These are phyloP conservation scores for Agriopis marginaria DNA, from an alignment of 2,888 invertebrate genomes.

Conservation along the genomic window DNA sequence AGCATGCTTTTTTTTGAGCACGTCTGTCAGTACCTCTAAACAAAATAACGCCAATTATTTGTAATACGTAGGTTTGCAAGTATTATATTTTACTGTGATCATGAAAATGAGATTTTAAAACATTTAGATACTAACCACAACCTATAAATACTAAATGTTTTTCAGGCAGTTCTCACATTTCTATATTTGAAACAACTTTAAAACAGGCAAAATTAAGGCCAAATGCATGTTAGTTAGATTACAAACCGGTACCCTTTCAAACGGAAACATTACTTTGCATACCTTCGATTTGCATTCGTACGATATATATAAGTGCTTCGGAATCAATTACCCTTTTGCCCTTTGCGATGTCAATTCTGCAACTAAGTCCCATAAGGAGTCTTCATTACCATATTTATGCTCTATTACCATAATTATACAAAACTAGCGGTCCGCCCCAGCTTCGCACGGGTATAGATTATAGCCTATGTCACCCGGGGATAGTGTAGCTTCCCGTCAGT, in stretches of 20 bases:
- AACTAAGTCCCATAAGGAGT: constrained; percentile 42
- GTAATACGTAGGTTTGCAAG: no score
- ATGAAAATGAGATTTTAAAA: no score
- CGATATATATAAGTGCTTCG: constrained; percentile 37
- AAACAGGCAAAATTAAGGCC: not conserved
- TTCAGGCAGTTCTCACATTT: not conserved
- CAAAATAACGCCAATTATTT: no score
- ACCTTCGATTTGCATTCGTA: constrained; percentile 47
- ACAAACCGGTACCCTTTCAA: constrained; percentile 19
- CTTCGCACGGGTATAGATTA: no score
- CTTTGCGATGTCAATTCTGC: constrained; percentile 44
- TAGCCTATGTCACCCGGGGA: no score
- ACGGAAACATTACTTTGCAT: constrained; percentile 30
- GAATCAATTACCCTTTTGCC: constrained; percentile 53
- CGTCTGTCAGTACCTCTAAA: no score
- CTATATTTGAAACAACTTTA: not conserved
- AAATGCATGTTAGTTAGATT: constrained; percentile 5
- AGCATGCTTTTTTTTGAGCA: no score
- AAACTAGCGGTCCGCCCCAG: no score
- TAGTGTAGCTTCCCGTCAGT: no score
- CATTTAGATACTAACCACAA: no score
- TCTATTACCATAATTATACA: constrained; percentile 1
- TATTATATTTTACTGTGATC: no score
- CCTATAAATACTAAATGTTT: no score
- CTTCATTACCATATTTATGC: constrained; percentile 12